Percentiles rank a stretch among this genome's conserved stretches.
These are phyloP conservation scores for Pollenia labialis DNA, from an alignment of 2,888 invertebrate genomes.

Conservation along the genomic window DNA sequence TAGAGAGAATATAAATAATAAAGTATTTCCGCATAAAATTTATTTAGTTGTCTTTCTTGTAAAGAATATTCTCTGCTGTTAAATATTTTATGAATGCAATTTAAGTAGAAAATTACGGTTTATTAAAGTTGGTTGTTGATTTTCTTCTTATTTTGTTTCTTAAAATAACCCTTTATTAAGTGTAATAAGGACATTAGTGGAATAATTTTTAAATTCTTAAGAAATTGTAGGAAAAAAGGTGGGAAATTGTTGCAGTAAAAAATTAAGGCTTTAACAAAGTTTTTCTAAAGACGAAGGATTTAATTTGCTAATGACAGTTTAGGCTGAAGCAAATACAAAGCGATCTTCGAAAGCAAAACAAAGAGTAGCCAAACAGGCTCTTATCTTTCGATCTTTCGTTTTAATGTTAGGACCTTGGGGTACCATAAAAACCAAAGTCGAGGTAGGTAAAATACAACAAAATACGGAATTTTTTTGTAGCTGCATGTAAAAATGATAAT, in stretches of 20 bases:
- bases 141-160: neutral
- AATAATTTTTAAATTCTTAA: neutral
- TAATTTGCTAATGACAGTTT: slow-evolving; percentile 5
- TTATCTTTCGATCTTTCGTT: too few species aligned
- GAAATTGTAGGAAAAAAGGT: neutral
- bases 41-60: slow-evolving; percentile 23
- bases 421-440: too few species aligned
- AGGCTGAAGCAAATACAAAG: too few species aligned
- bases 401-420: too few species aligned
- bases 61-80: slow-evolving; percentile 10
- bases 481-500: too few species aligned
- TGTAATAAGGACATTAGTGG: slow-evolving; percentile 13
- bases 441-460: too few species aligned
- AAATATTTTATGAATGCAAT: slow-evolving; percentile 43
- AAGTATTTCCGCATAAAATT: slow-evolving; percentile 27
- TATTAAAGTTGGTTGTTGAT: neutral
- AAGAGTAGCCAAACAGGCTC: too few species aligned
- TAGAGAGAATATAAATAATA: neutral
- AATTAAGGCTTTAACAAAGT: neutral
- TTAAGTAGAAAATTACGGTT: slow-evolving; percentile 30
- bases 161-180: neutral
- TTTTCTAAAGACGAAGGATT: neutral
- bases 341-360: too few species aligned
- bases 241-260: neutral
- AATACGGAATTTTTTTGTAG: too few species aligned